Conservation (phyloP, 2,797 vertebrate species). For the Anomalospiza imberbis region DNA sequence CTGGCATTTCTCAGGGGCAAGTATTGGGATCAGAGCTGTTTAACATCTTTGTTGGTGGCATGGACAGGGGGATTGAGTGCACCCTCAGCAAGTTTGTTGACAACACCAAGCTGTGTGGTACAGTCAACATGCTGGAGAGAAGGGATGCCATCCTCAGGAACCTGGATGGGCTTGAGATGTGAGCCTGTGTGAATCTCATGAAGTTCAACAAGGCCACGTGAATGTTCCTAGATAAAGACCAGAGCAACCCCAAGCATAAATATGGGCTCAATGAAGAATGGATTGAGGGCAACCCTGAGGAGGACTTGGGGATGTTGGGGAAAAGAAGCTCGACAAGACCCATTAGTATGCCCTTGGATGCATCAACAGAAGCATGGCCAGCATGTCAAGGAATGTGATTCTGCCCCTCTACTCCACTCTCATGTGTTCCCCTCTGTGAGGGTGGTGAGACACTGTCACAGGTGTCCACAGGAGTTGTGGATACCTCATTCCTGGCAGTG, state of each 20-base stretch:
- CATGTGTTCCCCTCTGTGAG: background rate
- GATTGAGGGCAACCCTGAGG: background rate
- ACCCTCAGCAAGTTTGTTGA: background rate
- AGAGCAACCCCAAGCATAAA: background rate
- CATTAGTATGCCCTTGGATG: too few species aligned
- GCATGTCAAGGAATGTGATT: background rate
- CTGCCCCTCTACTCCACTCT: background rate
- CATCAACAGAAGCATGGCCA: background rate
- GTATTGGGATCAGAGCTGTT: background rate
- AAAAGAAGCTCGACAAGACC: background rate
- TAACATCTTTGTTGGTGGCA: background rate
- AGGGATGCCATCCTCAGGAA: background rate
- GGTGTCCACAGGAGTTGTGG: background rate
- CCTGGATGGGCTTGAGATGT: background rate
- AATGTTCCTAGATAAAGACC: background rate
- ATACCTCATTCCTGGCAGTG: background rate
- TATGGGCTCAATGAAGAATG: background rate
- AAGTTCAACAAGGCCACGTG: background rate
- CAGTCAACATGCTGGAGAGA: background rate
- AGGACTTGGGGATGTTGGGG: background rate
- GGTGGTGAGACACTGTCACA: background rate
- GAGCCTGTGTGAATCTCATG: background rate
- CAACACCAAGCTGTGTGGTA: background rate
- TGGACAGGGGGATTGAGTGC: background rate
- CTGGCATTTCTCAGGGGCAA: background rate